Evolutionary conservation across 2,797 vertebrate species (phyloP).

Genomic region (Sylvia borin): DNA sequence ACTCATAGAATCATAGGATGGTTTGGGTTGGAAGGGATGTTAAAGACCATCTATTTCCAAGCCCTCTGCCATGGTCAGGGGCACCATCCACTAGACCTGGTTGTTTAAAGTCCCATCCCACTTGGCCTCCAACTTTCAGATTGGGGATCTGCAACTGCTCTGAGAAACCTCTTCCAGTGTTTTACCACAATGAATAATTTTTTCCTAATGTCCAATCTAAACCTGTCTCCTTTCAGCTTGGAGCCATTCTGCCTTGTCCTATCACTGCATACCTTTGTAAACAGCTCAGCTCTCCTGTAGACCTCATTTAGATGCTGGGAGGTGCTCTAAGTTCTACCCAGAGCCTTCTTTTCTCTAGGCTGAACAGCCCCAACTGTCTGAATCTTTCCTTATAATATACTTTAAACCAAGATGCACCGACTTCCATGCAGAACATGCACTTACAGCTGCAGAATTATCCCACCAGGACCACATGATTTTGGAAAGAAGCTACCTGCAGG

Average conservation of each 20-base stretch:
- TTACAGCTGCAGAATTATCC: neutral
- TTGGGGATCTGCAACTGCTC: neutral
- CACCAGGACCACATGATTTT: neutral
- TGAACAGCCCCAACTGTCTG: neutral
- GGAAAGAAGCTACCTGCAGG: neutral
- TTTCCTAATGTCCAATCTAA: neutral
- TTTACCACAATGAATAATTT: neutral
- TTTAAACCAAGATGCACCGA: neutral
- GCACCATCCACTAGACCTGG: neutral
- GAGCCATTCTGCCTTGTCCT: neutral
- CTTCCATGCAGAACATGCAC: neutral
- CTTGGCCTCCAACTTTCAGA: neutral
- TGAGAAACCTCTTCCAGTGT: neutral
- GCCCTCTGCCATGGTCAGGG: neutral
- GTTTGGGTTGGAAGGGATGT: neutral
- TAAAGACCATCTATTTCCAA: neutral
- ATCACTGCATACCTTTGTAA: neutral
- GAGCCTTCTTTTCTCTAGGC: neutral
- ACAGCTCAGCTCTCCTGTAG: neutral
- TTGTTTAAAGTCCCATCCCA: neutral
- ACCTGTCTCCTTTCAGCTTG: neutral
- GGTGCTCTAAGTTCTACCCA: neutral
- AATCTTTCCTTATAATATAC: neutral
- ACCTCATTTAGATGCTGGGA: neutral
- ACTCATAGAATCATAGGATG: neutral